Evolutionary conservation across 2,113 vertebrate genomes (phyloP).

Genomic region (Colistium nudipinnis): DNA sequence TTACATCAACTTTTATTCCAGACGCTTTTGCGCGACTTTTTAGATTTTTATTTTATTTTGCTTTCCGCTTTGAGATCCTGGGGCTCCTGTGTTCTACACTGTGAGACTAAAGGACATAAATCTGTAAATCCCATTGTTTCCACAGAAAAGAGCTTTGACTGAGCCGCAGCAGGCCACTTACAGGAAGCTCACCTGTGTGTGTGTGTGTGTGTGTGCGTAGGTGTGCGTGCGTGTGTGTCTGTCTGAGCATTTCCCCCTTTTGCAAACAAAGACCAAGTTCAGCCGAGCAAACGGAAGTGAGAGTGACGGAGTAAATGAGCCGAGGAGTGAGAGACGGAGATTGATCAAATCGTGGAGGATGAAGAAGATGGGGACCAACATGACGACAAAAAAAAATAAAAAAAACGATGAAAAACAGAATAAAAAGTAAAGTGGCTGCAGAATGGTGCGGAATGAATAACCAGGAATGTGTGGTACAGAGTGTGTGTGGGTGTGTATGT

Average conservation of each 20-base stretch:
- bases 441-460: slow-evolving; percentile 25
- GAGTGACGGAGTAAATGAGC: slow-evolving; percentile 16
- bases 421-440: slow-evolving; percentile 40
- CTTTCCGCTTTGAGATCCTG: too few relatives aligned
- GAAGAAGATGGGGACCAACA: neutral
- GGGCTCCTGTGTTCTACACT: too few relatives aligned
- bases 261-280: slow-evolving; percentile 16
- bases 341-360: slow-evolving; percentile 40
- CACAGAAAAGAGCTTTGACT: neutral
- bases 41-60: too few relatives aligned
- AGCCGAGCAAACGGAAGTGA: slow-evolving; percentile 36
- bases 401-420: slow-evolving; percentile 34
- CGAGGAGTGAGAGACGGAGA: neutral
- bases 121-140: too few relatives aligned
- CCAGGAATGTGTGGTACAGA: too few relatives aligned
- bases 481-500: too few relatives aligned
- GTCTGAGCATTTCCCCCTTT: slow-evolving; percentile 7
- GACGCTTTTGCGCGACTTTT: too few relatives aligned
- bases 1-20: too few relatives aligned
- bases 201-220: neutral
- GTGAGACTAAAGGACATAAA: too few relatives aligned
- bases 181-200: slow-evolving; percentile 20
- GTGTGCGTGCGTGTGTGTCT: neutral
- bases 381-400: too few relatives aligned
- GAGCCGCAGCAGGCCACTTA: slow-evolving; percentile 17